Base-by-base conservation (phyloP, 2,888 invertebrate species). In the Chymomyza procnemis region DNA sequence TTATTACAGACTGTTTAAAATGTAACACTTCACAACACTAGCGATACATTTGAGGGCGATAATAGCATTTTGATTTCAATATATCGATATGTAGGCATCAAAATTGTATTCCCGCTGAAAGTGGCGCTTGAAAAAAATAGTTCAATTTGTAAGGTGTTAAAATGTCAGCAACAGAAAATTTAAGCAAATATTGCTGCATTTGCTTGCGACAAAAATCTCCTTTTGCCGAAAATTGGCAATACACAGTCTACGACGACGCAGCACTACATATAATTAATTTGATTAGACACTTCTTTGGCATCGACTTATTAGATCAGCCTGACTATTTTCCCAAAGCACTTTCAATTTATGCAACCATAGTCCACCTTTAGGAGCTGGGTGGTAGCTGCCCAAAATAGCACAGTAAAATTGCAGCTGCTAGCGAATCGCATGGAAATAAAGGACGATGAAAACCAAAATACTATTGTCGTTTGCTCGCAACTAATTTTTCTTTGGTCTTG, bases 121-220 rank as follows among this genome's bases (percentile, higher is more conserved):
- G 1, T 1, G 26, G 1, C 26, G 26, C 26, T 26, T 6, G 34
- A 1, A 1, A 41, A 9, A 41, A 4, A 5, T 1, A 41, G 34
- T 41, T 4, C 12, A 3, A 62, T 30, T 22, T n/a, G 22, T 62
- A 41, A 0, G 12, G 22, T 64, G 47, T 48, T 55, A 64, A 47
- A 30, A 81, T 81, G 80, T 62, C 86, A 48, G 64, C 65, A 52
- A 63, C 76, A 26, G 66, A 70, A 14, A 86, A 88, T 77, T 69
- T 88, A 56, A 75, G 82, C 30, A 75, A 84, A 50, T 76, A 88
- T 57, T 89, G 89, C 74, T 81, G 89, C 48, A 86, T 81, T 57
- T 89, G 89, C 56, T 65, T 89, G 41, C 76, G 76, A 5, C 80
- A 80, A 18, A 30, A 88, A 61, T 69, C 75, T 16, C 47, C 16